Conservation (phyloP, 2,113 vertebrate genomes). For the Rhea americana region DNA sequence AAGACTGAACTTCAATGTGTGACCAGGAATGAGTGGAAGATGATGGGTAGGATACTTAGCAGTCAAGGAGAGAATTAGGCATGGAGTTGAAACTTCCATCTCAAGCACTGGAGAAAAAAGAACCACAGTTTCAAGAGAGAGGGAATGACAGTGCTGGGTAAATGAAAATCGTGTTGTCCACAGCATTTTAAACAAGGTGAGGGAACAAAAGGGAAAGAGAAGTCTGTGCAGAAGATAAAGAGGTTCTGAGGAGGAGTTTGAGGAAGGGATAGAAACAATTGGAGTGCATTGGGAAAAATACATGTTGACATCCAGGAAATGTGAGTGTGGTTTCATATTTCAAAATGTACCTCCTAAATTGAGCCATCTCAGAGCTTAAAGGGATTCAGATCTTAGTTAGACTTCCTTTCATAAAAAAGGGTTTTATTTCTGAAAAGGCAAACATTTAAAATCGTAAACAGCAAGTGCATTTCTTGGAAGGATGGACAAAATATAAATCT, state of each 20-base stretch:
- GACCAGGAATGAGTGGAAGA: background rate
- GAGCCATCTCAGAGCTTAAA: background rate
- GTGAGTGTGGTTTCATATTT: background rate
- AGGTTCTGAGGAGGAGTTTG: background rate
- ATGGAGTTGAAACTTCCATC: background rate
- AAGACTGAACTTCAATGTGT: background rate
- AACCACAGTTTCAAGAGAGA: background rate
- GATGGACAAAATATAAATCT: slow-evolving; percentile 50
- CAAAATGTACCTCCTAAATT: background rate
- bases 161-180: background rate
- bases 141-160: background rate
- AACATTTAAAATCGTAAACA: background rate
- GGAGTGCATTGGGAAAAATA: background rate
- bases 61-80: background rate
- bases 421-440: slow-evolving; percentile 23
- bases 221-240: background rate
- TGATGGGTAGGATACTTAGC: background rate
- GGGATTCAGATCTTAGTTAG: background rate
- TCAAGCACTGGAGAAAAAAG: background rate
- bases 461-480: slow-evolving; percentile 11
- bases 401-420: background rate
- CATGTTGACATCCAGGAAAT: background rate
- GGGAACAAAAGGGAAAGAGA: background rate
- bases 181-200: background rate
- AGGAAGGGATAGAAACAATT: background rate